A percentile compares a stretch with the other conserved stretches of the same genome.
Conservation (phyloP, 2,888 invertebrate species). For the Polia nebulosa region DNA sequence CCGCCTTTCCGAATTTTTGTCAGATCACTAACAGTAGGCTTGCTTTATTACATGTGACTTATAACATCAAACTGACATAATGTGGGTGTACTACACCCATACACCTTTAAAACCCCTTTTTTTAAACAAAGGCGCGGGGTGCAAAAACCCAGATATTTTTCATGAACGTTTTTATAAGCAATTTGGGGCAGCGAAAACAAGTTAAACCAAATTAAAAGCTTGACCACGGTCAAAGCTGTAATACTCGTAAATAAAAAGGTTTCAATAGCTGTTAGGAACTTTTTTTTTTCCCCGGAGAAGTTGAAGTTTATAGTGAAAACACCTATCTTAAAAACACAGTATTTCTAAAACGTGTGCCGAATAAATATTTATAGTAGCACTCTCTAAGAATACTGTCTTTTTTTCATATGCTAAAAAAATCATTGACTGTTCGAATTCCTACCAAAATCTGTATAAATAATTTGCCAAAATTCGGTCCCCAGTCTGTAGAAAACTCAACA, state of each 20-base stretch:
- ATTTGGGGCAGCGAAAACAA: slow-evolving; percentile 26
- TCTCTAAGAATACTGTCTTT: neutral
- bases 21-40: neutral
- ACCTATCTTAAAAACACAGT: neutral
- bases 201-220: slow-evolving; percentile 15
- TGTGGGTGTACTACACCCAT: neutral
- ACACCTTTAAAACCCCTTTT: neutral
- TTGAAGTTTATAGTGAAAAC: neutral
- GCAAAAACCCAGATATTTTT: slow-evolving; percentile 16
- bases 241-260: slow-evolving; percentile 9
- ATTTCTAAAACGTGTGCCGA: neutral
- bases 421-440: neutral
- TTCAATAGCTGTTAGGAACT: neutral
- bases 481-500: neutral
- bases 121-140: neutral
- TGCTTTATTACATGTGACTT: neutral
- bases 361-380: neutral
- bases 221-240: slow-evolving; percentile 15
- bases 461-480: neutral
- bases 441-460: slow-evolving; percentile 2
- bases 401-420: neutral
- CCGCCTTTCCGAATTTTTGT: neutral
- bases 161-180: slow-evolving; percentile 31
- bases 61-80: neutral
- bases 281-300: too few species aligned